Conservation (phyloP, 2,797 vertebrate genomes). For the Lepus townsendii region DNA sequence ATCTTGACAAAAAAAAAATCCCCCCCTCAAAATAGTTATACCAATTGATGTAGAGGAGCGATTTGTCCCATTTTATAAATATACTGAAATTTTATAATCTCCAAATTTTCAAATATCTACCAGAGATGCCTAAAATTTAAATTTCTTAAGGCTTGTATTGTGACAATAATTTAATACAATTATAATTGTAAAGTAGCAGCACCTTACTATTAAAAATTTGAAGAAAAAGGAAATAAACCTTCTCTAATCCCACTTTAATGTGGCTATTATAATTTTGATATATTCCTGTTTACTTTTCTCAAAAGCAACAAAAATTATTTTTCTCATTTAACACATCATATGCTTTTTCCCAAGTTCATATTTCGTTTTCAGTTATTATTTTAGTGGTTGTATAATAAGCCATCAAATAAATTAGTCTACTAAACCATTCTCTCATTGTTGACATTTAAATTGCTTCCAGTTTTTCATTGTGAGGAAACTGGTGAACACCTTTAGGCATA, state of each 20-base stretch:
- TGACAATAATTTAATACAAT: not conserved
- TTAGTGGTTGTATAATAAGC: conserved; percentile 8
- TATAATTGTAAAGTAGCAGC: not conserved
- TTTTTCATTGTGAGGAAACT: conserved; percentile 53
- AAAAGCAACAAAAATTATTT: not conserved
- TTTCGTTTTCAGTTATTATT: conserved; percentile 10
- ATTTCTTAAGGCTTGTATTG: not conserved
- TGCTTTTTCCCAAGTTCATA: not conserved
- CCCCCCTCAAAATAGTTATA: too few relatives aligned
- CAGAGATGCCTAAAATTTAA: not conserved
- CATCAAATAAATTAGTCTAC: conserved; percentile 4
- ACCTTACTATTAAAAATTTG: not conserved
- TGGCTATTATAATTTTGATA: not conserved
- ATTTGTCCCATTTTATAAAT: not conserved
- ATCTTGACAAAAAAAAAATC: too few relatives aligned
- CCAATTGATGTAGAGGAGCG: not conserved
- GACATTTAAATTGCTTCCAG: conserved; percentile 30
- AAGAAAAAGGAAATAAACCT: not conserved
- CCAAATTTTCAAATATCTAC: not conserved
- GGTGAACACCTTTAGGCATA: conserved; percentile 23
- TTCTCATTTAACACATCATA: not conserved
- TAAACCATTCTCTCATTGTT: not conserved
- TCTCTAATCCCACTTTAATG: not conserved
- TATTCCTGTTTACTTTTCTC: not conserved
- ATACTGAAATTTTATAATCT: not conserved